Conservation (phyloP, 2,888 invertebrate genomes). For the Epinotia ramella region DNA sequence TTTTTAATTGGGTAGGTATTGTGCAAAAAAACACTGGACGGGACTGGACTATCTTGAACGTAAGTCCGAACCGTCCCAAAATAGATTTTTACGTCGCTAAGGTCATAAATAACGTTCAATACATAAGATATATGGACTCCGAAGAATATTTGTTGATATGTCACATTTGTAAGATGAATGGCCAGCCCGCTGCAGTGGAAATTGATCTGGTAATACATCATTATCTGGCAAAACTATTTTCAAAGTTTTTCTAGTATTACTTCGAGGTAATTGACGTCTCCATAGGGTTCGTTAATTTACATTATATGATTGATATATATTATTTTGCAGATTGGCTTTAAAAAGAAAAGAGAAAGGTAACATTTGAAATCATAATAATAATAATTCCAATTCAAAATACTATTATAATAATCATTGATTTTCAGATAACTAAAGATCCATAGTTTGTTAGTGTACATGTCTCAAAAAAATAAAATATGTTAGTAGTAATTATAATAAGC, state of each 20-base stretch:
- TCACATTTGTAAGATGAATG: slow-evolving; percentile 45
- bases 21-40: too few species aligned
- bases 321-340: too few species aligned
- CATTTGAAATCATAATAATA: too few species aligned
- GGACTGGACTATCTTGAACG: too few species aligned
- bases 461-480: too few species aligned
- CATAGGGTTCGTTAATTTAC: background rate
- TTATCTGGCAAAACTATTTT: slow-evolving; percentile 40
- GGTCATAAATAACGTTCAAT: slow-evolving; percentile 38
- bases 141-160: slow-evolving; percentile 44
- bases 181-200: slow-evolving; percentile 24
- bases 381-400: too few species aligned
- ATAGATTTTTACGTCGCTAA: slow-evolving; percentile 12
- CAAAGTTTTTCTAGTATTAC: slow-evolving; percentile 27
- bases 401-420: too few species aligned
- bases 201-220: slow-evolving; percentile 43
- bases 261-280: slow-evolving; percentile 26
- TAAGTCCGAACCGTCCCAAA: slow-evolving; percentile 1
- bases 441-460: too few species aligned
- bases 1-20: too few species aligned
- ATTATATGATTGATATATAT: slow-evolving; percentile 6
- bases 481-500: too few species aligned
- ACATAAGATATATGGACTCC: slow-evolving; percentile 39
- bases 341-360: too few species aligned
- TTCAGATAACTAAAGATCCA: too few species aligned